Evolutionary conservation across 1,140 invertebrate genomes (phyloP).

Genomic region (honey bee (Apis mellifera)): Amel_HAv3.1 CM009945.2:8425001-8425500

Average conservation of each 20-base stretch:
- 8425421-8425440: no score
- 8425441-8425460: no score
- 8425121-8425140: background rate
- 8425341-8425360: background rate
- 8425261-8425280: slow-evolving; percentile 2
- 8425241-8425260: background rate
- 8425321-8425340: background rate
- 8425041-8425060: no score
- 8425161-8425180: background rate
- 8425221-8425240: background rate
- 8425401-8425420: background rate
- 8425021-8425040: no score
- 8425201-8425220: background rate
- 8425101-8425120: no score
- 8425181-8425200: background rate
- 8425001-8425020: no score
- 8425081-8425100: no score
- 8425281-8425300: background rate
- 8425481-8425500: no score
- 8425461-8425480: no score
- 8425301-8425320: background rate
- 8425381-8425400: background rate
- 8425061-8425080: no score
- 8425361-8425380: background rate
- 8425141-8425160: background rate